Percentiles rank a stretch among this genome's conserved stretches.
phyloP scores from a whole-genome alignment of 1,140 invertebrate genomes.

The Drosophila triauraria region DNA sequence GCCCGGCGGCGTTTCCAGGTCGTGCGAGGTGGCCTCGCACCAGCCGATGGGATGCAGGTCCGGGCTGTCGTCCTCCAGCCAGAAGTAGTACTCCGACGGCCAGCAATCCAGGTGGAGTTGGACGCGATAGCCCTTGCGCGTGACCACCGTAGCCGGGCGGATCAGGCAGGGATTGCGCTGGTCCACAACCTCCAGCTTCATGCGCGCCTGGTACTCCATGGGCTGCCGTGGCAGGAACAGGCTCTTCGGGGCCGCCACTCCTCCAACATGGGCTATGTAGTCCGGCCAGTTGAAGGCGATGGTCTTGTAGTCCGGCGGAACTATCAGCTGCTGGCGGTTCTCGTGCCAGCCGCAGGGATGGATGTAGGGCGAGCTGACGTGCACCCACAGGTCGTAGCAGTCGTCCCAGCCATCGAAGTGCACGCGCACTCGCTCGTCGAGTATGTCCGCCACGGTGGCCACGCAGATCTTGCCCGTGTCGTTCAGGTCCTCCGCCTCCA shows the following conservation, averaged over 20 bases:
- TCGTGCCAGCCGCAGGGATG: slow-evolving; percentile 97
- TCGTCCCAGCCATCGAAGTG: slow-evolving; percentile 98
- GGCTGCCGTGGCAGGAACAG: slow-evolving; percentile 93
- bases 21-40: slow-evolving; percentile 94
- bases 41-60: slow-evolving; percentile 97
- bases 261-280: slow-evolving; percentile 91
- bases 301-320: slow-evolving; percentile 90
- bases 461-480: slow-evolving; percentile 94
- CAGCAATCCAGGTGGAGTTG: slow-evolving; percentile 97
- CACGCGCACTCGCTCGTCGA: slow-evolving; percentile 94
- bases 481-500: slow-evolving; percentile 97
- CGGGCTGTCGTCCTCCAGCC: slow-evolving; percentile 95
- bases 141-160: slow-evolving; percentile 93
- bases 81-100: slow-evolving; percentile 93
- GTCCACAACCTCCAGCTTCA: slow-evolving; percentile 97
- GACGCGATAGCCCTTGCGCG: slow-evolving; percentile 91
- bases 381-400: slow-evolving; percentile 97
- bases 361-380: slow-evolving; percentile 95
- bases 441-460: slow-evolving; percentile 93
- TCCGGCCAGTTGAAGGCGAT: slow-evolving; percentile 93
- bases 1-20: slow-evolving; percentile 92
- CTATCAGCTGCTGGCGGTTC: slow-evolving; percentile 91
- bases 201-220: slow-evolving; percentile 93
- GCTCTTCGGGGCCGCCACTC: slow-evolving; percentile 91
- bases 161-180: slow-evolving; percentile 91